These are phyloP conservation scores for Mimas tiliae DNA, from an alignment of 2,888 invertebrate genomes.

Conservation along the genomic window DNA sequence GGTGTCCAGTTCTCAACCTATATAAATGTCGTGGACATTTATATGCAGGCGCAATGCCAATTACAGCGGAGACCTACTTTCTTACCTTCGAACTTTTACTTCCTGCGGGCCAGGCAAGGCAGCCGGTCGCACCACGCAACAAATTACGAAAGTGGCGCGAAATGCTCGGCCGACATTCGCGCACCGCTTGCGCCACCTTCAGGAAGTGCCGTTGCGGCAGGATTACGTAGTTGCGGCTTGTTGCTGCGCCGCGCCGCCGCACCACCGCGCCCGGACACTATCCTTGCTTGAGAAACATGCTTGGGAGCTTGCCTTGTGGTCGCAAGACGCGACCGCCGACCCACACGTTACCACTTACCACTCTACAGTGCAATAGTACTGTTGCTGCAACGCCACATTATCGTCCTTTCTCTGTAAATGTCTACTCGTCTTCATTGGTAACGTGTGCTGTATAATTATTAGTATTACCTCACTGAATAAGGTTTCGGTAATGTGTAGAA, in stretches of 20 bases:
- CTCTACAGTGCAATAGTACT: constrained; percentile 36
- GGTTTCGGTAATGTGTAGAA: background rate
- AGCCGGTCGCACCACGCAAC: constrained; percentile 82
- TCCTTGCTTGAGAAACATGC: constrained; percentile 61
- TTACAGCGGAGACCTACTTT: constrained; percentile 84
- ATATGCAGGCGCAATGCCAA: constrained; percentile 82
- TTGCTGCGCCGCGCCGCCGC: constrained; percentile 47
- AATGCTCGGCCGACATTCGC: constrained; percentile 84
- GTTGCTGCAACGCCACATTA: constrained; percentile 41
- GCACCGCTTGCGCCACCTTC: constrained; percentile 82
- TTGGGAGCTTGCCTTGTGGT: constrained; percentile 58
- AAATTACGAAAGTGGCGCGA: constrained; percentile 84
- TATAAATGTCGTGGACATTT: constrained; percentile 72
- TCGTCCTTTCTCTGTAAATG: constrained; percentile 45
- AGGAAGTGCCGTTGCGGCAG: constrained; percentile 81
- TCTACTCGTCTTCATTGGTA: constrained; percentile 20
- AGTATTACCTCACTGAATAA: background rate
- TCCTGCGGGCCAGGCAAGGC: constrained; percentile 82
- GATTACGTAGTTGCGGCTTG: constrained; percentile 74
- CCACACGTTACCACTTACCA: constrained; percentile 48
- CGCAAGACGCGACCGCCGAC: constrained; percentile 44
- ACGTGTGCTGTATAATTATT: background rate
- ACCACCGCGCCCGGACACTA: constrained; percentile 52
- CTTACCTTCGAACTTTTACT: constrained; percentile 85
- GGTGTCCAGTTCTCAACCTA: constrained; percentile 65